These are phyloP conservation scores for Scaptomyza graminum DNA, from an alignment of 1,140 invertebrate genomes.

Conservation along the genomic window DNA sequence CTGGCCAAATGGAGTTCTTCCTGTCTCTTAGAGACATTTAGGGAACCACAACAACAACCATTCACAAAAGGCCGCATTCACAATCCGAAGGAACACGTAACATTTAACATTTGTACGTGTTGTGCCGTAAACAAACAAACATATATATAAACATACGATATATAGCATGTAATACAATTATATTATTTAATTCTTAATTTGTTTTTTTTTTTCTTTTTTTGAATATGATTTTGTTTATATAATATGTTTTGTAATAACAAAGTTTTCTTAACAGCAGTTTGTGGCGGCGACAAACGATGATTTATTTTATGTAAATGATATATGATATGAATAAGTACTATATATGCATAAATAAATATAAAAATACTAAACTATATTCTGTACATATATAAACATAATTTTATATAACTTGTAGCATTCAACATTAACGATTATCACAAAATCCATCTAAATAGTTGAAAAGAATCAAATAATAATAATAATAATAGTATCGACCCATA, in stretches of 20 bases:
- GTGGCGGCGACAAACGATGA: constrained; percentile 15
- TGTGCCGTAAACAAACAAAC: constrained; percentile 24
- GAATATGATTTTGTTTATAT: constrained; percentile 40
- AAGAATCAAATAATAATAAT: constrained; percentile 2
- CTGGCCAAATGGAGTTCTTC: constrained; percentile 29
- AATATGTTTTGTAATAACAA: constrained; percentile 18
- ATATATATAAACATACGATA: constrained; percentile 5
- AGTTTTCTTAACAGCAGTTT: constrained; percentile 33
- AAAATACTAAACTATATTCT: constrained; percentile 59
- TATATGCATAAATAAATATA: constrained; percentile 17
- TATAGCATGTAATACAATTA: constrained; percentile 14
- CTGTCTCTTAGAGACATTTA: constrained; percentile 41
- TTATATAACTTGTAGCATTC: constrained; percentile 62
- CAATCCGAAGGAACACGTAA: constrained; percentile 28
- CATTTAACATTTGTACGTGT: constrained; percentile 21
- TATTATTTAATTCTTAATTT: constrained; percentile 23
- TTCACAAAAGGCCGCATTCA: constrained; percentile 11
- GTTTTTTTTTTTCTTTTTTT: not conserved
- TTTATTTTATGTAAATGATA: constrained; percentile 37
- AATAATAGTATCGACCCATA: constrained; percentile 19
- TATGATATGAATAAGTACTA: constrained; percentile 18
- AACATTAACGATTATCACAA: constrained; percentile 48
- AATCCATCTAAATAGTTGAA: constrained; percentile 5
- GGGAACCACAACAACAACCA: no score
- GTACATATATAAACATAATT: constrained; percentile 55